Evolutionary conservation across 2,113 vertebrate species (phyloP), one percentile per base, ranked within the genome.

Genomic region (Phoenicopterus ruber): DNA sequence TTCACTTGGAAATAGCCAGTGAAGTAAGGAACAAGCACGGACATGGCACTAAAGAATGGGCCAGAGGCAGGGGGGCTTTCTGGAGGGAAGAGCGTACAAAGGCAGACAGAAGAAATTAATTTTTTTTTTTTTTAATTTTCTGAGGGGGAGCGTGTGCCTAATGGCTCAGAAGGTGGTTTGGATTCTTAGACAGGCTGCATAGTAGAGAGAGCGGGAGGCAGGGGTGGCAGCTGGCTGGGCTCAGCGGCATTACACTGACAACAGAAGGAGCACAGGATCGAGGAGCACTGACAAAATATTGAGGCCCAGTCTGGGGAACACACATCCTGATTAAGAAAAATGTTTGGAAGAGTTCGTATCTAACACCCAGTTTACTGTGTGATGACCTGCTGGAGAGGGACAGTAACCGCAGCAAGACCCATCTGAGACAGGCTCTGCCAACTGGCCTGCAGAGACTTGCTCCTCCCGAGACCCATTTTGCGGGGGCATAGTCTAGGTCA

Each of bases 31-130:
- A 11, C 17, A 58, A 18, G 19, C 21, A 40, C 7, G 24, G 66
- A 11, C 13, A 1, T 2, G 8, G 31, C 0, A 1, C 50, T 58
- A 2, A 84, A 52, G 36, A 57, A 58, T 0, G 3, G 18, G 47
- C 26, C 13, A 34, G 46, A 20, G 36, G 21, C 28, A 80, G 63
- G 0, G 0, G 18, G 21, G 6, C 8, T 89, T 54, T 83, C 2
- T 52, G 36, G 36, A 67, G 58, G 46, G 46, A 47, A 47, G 46
- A 47, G 46, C 46, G n/a, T n/a, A n/a, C n/a, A 47, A 34, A n/a
- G 24, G 15, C 11, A 57, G 31, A 10, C 12, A 81, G 31, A 62
- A 66, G 13, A 62, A 59, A 44, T 55, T 29, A 0, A 1, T 1
- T 31, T 38, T 31, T 28, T 31, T 3, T 38, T 47, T 26, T n/a